phyloP scores from a whole-genome alignment of 1,140 invertebrate species.

The Megathymus violae region DNA sequence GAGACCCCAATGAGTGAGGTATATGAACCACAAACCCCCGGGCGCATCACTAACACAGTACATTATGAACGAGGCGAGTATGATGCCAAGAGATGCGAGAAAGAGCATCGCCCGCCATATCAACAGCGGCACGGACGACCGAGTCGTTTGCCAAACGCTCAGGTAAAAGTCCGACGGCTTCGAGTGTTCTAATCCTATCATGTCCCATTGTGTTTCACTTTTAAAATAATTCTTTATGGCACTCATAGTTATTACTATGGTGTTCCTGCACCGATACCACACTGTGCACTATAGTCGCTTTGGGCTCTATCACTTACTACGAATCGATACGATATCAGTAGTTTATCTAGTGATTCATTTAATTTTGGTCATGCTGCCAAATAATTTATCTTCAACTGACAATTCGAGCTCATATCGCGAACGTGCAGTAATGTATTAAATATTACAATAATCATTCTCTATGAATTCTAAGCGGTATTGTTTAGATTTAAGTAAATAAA shows the following conservation, averaged over 20 bases:
- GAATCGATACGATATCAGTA: slow-evolving; percentile 50
- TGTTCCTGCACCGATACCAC: slow-evolving; percentile 26
- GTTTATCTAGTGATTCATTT: slow-evolving; percentile 48
- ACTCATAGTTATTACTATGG: slow-evolving; percentile 56
- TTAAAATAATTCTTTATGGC: slow-evolving; percentile 63
- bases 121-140: slow-evolving; percentile 63
- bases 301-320: slow-evolving; percentile 49
- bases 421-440: slow-evolving; percentile 19
- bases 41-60: slow-evolving; percentile 52
- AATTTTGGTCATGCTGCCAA: slow-evolving; percentile 43
- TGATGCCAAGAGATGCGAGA: slow-evolving; percentile 58
- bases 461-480: too few relatives aligned
- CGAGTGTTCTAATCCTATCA: slow-evolving; percentile 59
- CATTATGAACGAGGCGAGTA: slow-evolving; percentile 57
- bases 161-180: slow-evolving; percentile 65
- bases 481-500: too few relatives aligned
- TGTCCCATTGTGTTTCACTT: slow-evolving; percentile 54
- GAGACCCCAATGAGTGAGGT: slow-evolving; percentile 75
- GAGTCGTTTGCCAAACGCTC: slow-evolving; percentile 66
- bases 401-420: slow-evolving; percentile 8
- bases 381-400: slow-evolving; percentile 40
- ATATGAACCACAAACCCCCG: slow-evolving; percentile 69
- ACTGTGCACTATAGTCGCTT: slow-evolving; percentile 28
- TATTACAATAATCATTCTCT: too few relatives aligned
- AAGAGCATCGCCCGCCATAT: slow-evolving; percentile 63